Percentiles rank a stretch among this genome's conserved stretches.
Conservation (phyloP, 2,113 vertebrate genomes). For the Stigmatopora argus region DNA sequence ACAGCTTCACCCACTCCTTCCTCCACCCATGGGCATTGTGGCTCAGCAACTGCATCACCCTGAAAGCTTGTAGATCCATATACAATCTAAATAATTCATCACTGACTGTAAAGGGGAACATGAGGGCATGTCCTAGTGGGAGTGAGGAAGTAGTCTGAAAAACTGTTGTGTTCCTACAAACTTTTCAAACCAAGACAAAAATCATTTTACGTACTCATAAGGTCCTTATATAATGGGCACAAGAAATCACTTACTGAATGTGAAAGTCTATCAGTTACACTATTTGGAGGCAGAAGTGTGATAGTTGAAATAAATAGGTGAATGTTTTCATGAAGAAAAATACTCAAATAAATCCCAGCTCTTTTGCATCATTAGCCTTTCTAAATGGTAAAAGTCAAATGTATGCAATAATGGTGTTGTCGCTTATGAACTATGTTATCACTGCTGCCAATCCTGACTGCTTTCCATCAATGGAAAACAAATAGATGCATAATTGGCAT, state of each 20-base stretch:
- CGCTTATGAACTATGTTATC: conserved; percentile 31
- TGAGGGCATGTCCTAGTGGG: conserved; percentile 12
- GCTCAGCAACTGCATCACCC: conserved; percentile 50
- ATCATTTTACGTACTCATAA: not conserved
- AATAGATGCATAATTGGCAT: conserved; percentile 53
- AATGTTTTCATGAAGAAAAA: not conserved
- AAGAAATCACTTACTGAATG: not conserved
- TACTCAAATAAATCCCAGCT: not conserved
- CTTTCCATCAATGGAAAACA: conserved; percentile 48
- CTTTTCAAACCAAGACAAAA: not conserved
- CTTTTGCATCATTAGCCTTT: conserved; percentile 15
- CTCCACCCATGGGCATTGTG: conserved; percentile 46
- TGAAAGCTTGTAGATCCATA: conserved; percentile 63
- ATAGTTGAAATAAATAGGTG: not conserved
- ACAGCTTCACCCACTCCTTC: conserved; percentile 21
- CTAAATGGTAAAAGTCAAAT: conserved; percentile 37
- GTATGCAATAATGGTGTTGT: conserved; percentile 23
- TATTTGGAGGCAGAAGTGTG: not conserved
- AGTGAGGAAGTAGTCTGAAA: conserved; percentile 5
- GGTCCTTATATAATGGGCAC: no score
- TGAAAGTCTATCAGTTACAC: not conserved
- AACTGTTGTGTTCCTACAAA: not conserved
- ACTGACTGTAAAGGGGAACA: conserved; percentile 23
- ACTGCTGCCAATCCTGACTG: conserved; percentile 31
- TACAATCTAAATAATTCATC: conserved; percentile 67